Conservation (phyloP, 2,797 vertebrate genomes). For the Poeciliopsis gracilis region DNA sequence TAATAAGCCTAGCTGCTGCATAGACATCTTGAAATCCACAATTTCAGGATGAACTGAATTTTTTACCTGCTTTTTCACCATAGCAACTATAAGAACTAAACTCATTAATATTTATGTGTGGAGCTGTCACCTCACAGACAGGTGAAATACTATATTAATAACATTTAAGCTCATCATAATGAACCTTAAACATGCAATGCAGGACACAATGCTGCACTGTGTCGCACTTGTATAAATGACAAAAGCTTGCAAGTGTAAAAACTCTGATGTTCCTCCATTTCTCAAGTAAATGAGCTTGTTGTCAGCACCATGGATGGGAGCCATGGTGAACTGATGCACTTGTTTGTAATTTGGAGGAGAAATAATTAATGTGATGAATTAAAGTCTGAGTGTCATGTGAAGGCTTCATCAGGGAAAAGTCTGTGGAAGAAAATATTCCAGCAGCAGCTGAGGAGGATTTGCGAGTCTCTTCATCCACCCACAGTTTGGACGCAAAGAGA, state of each 20-base stretch:
- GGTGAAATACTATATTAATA: background rate
- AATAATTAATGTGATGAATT: conserved; percentile 64
- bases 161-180: conserved; percentile 3
- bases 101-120: conserved; percentile 11
- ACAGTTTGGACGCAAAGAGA: conserved; percentile 3
- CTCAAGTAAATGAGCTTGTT: conserved; percentile 52
- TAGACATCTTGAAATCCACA: background rate
- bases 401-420: conserved; percentile 36
- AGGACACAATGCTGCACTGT: conserved; percentile 8
- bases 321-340: conserved; percentile 66
- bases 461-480: background rate
- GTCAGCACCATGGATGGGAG: conserved; percentile 47
- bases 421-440: conserved; percentile 21
- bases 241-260: conserved; percentile 16
- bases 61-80: background rate
- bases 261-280: conserved; percentile 29
- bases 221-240: conserved; percentile 14
- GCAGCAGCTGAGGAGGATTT: conserved; percentile 20
- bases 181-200: conserved; percentile 17
- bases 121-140: conserved; percentile 2
- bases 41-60: background rate
- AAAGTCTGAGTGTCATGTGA: conserved; percentile 39
- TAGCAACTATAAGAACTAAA: background rate
- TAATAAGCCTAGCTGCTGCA: background rate
- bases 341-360: conserved; percentile 58